Base-by-base conservation (phyloP, 2,888 invertebrate genomes). In the Caenorhabditis macrosperma region DNA sequence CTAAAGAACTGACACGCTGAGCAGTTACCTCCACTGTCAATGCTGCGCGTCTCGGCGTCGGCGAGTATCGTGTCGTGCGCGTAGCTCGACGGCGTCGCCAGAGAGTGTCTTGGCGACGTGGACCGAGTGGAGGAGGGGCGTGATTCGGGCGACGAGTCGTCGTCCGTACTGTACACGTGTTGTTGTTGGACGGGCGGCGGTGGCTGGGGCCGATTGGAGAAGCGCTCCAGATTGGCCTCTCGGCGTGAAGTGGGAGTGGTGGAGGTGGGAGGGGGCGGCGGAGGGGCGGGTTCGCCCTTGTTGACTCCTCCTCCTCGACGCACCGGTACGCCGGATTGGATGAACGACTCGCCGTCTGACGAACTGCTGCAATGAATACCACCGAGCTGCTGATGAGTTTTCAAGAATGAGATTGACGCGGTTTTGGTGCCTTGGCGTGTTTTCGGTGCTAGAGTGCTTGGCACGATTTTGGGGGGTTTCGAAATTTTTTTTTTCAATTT, bases 51-150 rank as follows among this genome's bases (percentile, higher is more conserved):
- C 50, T 85, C 85, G 38, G 75, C 78, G 15, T 67, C 67, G 22
- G 50, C 57, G 10, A 60, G 60, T 28, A 50, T 35, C 7, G 60
- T 48, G 38, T 79, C 79, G n/a, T 79, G 68, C 0, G 54, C 82
- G 46, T 82, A 89, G 35, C 87, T 87, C 22, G 87, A 88, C 5
- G 89, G 89, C 4, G 86, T 86, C 22, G 86, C 86, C 4, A 86
- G 66, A 1, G 85, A 85, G 24, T 82, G 82, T 4, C 85, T 71
- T 2, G 86, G 86, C 1, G 86, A 86, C 1, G 69, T 80, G 20
- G 84, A 82, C 0, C 81, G 72, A 1, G 87, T 87, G 2, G 88
- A 86, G 2, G 88, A 86, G 5, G 85, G 83, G 9, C 85, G 85
- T 0, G 88, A 88, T 67, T 88, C 87, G 2, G 87, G 86, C 48